Conservation (phyloP, 2,113 vertebrate species). For the Paedocypris sp. region DNA sequence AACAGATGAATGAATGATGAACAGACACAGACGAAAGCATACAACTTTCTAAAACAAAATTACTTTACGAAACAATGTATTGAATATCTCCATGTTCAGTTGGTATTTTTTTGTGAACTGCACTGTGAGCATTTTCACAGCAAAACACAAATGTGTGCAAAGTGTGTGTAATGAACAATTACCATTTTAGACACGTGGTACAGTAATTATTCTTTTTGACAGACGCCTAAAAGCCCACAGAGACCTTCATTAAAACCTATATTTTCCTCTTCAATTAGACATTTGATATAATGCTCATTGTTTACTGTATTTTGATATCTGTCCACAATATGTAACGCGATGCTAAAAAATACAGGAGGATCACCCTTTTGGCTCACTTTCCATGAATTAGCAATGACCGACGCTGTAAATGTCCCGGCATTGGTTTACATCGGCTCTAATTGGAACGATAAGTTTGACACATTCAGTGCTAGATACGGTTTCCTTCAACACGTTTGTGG, state of each 20-base stretch:
- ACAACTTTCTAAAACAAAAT: too few relatives aligned
- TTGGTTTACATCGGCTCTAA: slow-evolving; percentile 54
- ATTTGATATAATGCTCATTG: neutral
- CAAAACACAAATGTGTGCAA: too few relatives aligned
- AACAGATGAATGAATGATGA: too few relatives aligned
- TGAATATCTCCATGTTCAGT: too few relatives aligned
- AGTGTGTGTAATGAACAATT: too few relatives aligned
- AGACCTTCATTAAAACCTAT: slow-evolving; percentile 8
- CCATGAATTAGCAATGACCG: slow-evolving; percentile 33
- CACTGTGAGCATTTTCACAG: too few relatives aligned
- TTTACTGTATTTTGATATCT: neutral
- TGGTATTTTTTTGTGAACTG: slow-evolving; percentile 28
- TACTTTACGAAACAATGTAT: too few relatives aligned
- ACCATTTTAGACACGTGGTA: slow-evolving; percentile 27
- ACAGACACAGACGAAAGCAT: too few relatives aligned
- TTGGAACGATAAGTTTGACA: slow-evolving; percentile 48
- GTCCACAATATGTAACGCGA: neutral
- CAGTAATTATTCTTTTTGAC: slow-evolving; percentile 30
- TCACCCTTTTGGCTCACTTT: neutral
- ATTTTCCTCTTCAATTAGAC: neutral
- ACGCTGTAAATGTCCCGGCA: slow-evolving; percentile 44
- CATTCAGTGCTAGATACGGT: slow-evolving; percentile 42
- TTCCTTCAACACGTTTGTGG: slow-evolving; percentile 33
- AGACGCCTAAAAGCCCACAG: neutral
- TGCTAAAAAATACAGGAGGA: slow-evolving; percentile 11